Evolutionary conservation across 2,113 vertebrate species (phyloP).

Genomic region (Tiliqua scincoides): DNA sequence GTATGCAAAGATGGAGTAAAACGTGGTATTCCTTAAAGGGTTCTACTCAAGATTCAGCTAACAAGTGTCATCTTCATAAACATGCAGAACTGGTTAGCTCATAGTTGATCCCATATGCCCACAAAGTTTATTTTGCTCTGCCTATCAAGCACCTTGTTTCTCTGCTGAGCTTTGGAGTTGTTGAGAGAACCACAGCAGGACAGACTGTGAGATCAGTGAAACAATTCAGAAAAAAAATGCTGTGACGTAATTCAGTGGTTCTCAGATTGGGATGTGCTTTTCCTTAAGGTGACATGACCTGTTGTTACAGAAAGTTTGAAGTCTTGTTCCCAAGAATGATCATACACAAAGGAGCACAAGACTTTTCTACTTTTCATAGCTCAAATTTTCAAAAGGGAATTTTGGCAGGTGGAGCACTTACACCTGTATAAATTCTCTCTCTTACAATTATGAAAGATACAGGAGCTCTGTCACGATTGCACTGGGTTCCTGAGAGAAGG

Average conservation of each 20-base stretch:
- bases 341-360: neutral
- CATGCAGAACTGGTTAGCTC: neutral
- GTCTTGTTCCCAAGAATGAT: neutral
- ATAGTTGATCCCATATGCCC: neutral
- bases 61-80: neutral
- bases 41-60: neutral
- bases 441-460: neutral
- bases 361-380: neutral
- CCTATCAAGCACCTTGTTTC: neutral
- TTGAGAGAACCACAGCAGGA: neutral
- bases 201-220: neutral
- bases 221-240: too few species aligned
- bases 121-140: neutral
- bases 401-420: neutral
- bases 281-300: neutral
- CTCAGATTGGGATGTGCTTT: neutral
- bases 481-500: neutral
- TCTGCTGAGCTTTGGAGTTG: neutral
- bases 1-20: neutral
- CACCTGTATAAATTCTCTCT: neutral
- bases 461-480: neutral
- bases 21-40: neutral
- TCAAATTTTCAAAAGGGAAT: neutral
- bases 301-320: neutral
- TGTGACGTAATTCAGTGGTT: neutral